A percentile compares a stretch with the other conserved stretches of the same genome.
These are phyloP conservation scores for Drosophila kokeensis DNA, from an alignment of 2,888 invertebrate genomes.

Conservation along the genomic window DNA sequence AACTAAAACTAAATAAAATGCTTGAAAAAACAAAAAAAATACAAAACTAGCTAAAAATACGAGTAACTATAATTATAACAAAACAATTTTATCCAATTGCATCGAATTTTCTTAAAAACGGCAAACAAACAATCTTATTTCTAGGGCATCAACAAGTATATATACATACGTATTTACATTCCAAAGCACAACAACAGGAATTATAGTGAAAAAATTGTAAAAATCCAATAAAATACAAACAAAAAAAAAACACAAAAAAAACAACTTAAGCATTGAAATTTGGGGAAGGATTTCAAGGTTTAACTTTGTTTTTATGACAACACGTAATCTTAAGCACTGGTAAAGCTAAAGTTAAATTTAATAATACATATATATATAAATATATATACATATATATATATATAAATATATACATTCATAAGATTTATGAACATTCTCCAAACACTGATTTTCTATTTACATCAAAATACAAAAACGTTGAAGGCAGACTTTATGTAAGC, in stretches of 20 bases:
- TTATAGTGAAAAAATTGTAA: conserved; percentile 15
- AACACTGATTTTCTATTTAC: conserved; percentile 76
- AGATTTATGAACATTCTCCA: conserved; percentile 57
- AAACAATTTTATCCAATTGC: conserved; percentile 71
- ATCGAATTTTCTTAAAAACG: conserved; percentile 77
- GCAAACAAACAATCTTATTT: conserved; percentile 74
- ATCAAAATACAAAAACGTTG: conserved; percentile 66
- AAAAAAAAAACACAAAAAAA: conserved; percentile 51
- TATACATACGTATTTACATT: conserved; percentile 42
- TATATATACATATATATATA: conserved; percentile 36
- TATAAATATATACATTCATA: conserved; percentile 49
- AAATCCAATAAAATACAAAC: conserved; percentile 40
- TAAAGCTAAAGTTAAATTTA: conserved; percentile 38
- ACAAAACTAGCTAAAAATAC: conserved; percentile 40
- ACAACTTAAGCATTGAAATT: conserved; percentile 84
- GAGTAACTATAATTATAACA: conserved; percentile 38
- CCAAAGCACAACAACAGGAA: conserved; percentile 43
- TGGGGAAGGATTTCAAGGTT: conserved; percentile 85
- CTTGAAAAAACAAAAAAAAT: conserved; percentile 40
- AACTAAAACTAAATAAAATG: conserved; percentile 29
- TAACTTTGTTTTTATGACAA: conserved; percentile 77
- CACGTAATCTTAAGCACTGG: conserved; percentile 52
- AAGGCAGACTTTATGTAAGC: conserved; percentile 76
- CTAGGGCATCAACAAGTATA: conserved; percentile 57
- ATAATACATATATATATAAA: conserved; percentile 35